These are phyloP conservation scores for Leptopilina myrica DNA, from an alignment of 2,888 invertebrate species.

Conservation along the genomic window DNA sequence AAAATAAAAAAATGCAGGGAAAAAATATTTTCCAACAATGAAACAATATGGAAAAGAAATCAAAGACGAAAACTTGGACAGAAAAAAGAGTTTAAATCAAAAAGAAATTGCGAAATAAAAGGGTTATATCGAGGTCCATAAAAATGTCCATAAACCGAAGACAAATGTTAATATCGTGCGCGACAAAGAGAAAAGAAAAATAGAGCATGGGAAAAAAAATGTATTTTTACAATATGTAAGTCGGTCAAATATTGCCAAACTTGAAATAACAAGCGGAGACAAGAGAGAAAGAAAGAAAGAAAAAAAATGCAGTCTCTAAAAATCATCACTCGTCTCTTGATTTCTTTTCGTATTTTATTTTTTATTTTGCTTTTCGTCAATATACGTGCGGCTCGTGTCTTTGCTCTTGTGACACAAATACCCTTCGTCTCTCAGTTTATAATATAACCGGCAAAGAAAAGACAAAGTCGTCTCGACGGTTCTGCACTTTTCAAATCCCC, in stretches of 20 bases:
- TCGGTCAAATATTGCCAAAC: slow-evolving; percentile 24
- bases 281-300: background rate
- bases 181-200: background rate
- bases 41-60: too few species aligned
- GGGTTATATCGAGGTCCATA: slow-evolving; percentile 12
- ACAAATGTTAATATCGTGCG: slow-evolving; percentile 3
- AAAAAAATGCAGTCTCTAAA: background rate
- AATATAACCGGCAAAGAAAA: slow-evolving; percentile 18
- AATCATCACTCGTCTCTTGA: background rate
- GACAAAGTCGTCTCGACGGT: slow-evolving; percentile 26
- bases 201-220: background rate
- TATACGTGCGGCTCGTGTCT: slow-evolving; percentile 11
- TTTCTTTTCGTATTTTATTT: background rate
- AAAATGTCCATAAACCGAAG: slow-evolving; percentile 10
- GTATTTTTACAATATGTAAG: slow-evolving; percentile 9
- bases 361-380: slow-evolving; percentile 3
- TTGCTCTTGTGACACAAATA: slow-evolving; percentile 39
- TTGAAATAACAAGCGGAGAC: background rate
- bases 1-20: too few species aligned
- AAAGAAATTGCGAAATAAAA: slow-evolving; percentile 18
- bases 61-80: too few species aligned
- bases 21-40: too few species aligned
- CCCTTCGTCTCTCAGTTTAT: slow-evolving; percentile 22
- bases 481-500: slow-evolving; percentile 35
- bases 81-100: background rate